Base-by-base conservation (phyloP, 2,113 vertebrate genomes). In the Apaloderma vittatum region DNA sequence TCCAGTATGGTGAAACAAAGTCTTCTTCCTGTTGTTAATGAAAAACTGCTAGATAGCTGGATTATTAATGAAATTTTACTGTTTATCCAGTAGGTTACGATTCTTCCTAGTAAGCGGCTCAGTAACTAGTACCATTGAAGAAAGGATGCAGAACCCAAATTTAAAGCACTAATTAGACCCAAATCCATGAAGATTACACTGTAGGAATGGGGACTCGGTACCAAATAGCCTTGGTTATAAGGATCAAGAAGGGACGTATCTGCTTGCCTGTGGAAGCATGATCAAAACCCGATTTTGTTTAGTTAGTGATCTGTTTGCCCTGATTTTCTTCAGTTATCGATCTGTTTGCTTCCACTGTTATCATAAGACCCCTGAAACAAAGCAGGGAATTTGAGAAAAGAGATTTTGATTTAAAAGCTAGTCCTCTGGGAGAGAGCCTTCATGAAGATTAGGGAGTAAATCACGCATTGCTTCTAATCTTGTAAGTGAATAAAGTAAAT, bases 101-200 rank as follows among this genome's bases (percentile, higher is more conserved):
- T 63, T 40, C 34, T 90, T 85, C 30, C 58, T 86, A 86, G 75
- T n/a, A 80, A 45, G 49, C 63, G 36, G 24, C 68, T 88, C 36
- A 34, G 49, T 85, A 93, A 68, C 71, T 49, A 83, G 7, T 36
- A 58, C 71, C 66, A 62, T 80, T 83, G 80, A 90, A 58, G 49
- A 43, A 82, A 62, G 11, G 10, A 81, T 1, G 1, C 12, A 83
- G 32, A 93, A 57, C 30, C 16, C 92, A 84, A 87, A 95, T 74
- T 91, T 81, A 81, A 92, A 90, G 37, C 37, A 36, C 48, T 81
- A 88, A 93, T 95, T 86, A 96, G 43, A 63, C 86, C 34, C 81
- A 67, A 77, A 89, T 67, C 34, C 77, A 79, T 48, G 78, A 71
- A 57, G 10, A 74, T 45, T 86, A 61, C 37, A 22, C 27, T 45